These are phyloP conservation scores for Stratiolaelaps scimitus DNA, from an alignment of 1,140 invertebrate genomes.

Conservation along the genomic window DNA sequence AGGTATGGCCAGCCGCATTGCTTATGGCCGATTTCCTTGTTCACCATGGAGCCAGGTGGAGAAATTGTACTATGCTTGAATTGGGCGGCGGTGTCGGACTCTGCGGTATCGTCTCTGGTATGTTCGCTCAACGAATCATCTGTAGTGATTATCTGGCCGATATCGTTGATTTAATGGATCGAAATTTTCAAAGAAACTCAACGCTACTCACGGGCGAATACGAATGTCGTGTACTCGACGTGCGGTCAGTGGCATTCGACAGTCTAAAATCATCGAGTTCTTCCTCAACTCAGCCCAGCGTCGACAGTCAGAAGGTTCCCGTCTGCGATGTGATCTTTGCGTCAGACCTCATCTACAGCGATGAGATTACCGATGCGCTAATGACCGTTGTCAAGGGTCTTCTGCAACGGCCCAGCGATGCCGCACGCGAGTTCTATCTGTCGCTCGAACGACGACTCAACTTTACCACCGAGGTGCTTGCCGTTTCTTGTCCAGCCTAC, in stretches of 20 bases:
- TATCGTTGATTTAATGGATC: not conserved
- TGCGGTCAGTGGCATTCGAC: not conserved
- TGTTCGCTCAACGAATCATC: not conserved
- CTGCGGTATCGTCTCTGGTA: not conserved
- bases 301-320: not conserved
- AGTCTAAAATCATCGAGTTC: too few relatives aligned
- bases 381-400: not conserved
- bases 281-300: too few relatives aligned
- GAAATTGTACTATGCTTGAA: not conserved
- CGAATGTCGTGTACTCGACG: slow-evolving; percentile 10
- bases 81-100: slow-evolving; percentile 9
- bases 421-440: not conserved
- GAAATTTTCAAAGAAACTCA: slow-evolving; percentile 12
- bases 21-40: slow-evolving; percentile 6
- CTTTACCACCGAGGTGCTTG: not conserved
- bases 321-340: slow-evolving; percentile 13
- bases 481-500: slow-evolving; percentile 3
- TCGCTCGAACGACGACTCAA: not conserved
- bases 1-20: slow-evolving; percentile 19
- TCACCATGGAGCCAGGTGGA: not conserved
- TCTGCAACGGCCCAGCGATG: not conserved
- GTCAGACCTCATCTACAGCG: slow-evolving; percentile 11
- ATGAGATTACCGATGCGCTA: slow-evolving; percentile 14
- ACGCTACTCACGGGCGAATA: not conserved
- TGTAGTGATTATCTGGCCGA: not conserved